Conservation (phyloP, 2,113 vertebrate genomes). For the Hippocampus mohnikei region DNA sequence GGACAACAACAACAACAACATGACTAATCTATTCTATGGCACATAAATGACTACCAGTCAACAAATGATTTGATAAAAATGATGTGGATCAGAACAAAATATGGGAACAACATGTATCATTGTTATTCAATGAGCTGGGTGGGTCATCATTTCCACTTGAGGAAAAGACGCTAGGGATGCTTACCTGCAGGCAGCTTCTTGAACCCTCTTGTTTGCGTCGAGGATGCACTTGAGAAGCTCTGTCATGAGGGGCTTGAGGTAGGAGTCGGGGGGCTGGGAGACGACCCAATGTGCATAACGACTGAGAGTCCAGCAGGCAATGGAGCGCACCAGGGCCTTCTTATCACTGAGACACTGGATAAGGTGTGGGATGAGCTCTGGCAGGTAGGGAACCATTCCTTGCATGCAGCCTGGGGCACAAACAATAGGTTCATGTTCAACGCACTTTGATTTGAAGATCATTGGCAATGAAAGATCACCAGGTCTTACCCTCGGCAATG, state of each 20-base stretch:
- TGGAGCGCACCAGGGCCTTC: slow-evolving; percentile 90
- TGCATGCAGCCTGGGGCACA: slow-evolving; percentile 87
- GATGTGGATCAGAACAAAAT: slow-evolving; percentile 47
- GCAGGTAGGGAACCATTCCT: slow-evolving; percentile 92
- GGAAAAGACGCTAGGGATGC: background rate
- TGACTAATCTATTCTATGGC: background rate
- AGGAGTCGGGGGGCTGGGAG: slow-evolving; percentile 87
- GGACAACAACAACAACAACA: background rate
- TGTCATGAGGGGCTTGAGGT: slow-evolving; percentile 93
- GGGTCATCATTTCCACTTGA: slow-evolving; percentile 55
- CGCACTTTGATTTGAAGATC: background rate
- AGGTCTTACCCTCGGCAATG: slow-evolving; percentile 82
- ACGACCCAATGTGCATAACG: slow-evolving; percentile 98
- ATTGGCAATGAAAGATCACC: background rate
- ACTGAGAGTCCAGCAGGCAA: slow-evolving; percentile 94
- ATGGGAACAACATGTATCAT: slow-evolving; percentile 63
- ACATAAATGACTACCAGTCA: background rate
- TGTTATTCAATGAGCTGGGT: slow-evolving; percentile 58
- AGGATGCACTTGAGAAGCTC: slow-evolving; percentile 92
- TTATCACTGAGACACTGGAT: slow-evolving; percentile 89
- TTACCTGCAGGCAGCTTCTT: slow-evolving; percentile 94
- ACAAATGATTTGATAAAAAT: background rate
- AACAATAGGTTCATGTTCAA: no score
- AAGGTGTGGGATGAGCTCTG: slow-evolving; percentile 90
- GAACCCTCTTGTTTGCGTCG: slow-evolving; percentile 92